Conservation (phyloP, 2,797 vertebrate species). For the Psittacula echo region DNA sequence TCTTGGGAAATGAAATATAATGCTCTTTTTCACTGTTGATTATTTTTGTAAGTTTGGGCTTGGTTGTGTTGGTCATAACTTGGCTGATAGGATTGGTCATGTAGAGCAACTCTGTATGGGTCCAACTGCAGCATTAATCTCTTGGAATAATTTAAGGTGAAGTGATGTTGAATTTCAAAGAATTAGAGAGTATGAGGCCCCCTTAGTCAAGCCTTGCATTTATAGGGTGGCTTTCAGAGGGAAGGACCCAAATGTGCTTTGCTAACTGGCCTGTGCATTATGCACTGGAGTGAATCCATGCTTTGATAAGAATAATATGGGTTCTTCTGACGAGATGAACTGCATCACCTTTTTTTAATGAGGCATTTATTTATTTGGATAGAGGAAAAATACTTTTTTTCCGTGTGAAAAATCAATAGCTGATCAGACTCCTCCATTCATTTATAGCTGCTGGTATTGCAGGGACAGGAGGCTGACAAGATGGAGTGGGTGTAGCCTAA, state of each 20-base stretch:
- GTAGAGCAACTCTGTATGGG: neutral
- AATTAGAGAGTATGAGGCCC: neutral
- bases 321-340: neutral
- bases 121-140: neutral
- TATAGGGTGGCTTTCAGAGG: neutral
- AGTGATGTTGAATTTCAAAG: neutral
- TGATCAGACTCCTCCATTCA: neutral
- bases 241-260: neutral
- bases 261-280: neutral
- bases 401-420: neutral
- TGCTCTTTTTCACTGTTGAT: rapidly evolving
- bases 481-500: neutral
- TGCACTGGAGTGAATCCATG: neutral
- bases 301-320: neutral
- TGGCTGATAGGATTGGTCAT: neutral
- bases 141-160: neutral
- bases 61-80: neutral
- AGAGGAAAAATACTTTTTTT: neutral
- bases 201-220: neutral
- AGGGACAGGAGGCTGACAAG: neutral
- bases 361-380: neutral
- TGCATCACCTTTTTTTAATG: neutral
- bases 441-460: neutral
- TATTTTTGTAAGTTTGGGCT: neutral
- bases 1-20: neutral